Conservation (phyloP, 2,113 vertebrate species). For the Neodon shergylaensis region DNA sequence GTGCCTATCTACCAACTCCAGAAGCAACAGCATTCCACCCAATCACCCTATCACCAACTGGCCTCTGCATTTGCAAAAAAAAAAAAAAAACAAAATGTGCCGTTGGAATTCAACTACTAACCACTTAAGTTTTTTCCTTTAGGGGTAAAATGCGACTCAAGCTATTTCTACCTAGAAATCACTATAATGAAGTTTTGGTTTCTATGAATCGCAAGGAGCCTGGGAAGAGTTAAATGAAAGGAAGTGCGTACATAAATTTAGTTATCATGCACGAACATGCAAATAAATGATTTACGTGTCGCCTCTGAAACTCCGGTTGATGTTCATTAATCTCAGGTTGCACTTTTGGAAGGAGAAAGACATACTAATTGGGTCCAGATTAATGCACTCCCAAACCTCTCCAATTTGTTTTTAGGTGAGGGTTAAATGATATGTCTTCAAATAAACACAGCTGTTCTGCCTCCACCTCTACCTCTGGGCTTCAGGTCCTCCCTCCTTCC, state of each 20-base stretch:
- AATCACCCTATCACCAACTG: slow-evolving; percentile 18
- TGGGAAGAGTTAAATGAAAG: slow-evolving; percentile 88
- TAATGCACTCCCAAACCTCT: slow-evolving; percentile 87
- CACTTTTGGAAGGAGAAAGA: slow-evolving; percentile 85
- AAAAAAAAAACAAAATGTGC: slow-evolving; percentile 61
- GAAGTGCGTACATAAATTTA: slow-evolving; percentile 88
- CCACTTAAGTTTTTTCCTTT: slow-evolving; percentile 27
- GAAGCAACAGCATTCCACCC: slow-evolving; percentile 72
- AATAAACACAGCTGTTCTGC: slow-evolving; percentile 85
- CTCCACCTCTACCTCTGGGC: slow-evolving; percentile 22
- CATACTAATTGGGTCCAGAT: slow-evolving; percentile 86
- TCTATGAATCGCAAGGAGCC: slow-evolving; percentile 83
- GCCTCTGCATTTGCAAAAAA: slow-evolving; percentile 47
- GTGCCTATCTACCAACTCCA: slow-evolving; percentile 73
- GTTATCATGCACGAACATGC: slow-evolving; percentile 90
- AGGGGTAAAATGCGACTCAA: slow-evolving; percentile 45
- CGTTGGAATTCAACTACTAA: slow-evolving; percentile 54
- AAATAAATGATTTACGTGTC: slow-evolving; percentile 89
- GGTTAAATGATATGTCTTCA: slow-evolving; percentile 84
- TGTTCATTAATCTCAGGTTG: slow-evolving; percentile 87
- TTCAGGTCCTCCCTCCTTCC: slow-evolving; percentile 13
- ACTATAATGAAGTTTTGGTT: slow-evolving; percentile 49
- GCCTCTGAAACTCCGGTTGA: slow-evolving; percentile 87
- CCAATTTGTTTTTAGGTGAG: slow-evolving; percentile 84
- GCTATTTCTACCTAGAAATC: slow-evolving; percentile 39